These are phyloP conservation scores for Pyrgus malvae DNA, from an alignment of 2,888 invertebrate genomes.

Conservation along the genomic window DNA sequence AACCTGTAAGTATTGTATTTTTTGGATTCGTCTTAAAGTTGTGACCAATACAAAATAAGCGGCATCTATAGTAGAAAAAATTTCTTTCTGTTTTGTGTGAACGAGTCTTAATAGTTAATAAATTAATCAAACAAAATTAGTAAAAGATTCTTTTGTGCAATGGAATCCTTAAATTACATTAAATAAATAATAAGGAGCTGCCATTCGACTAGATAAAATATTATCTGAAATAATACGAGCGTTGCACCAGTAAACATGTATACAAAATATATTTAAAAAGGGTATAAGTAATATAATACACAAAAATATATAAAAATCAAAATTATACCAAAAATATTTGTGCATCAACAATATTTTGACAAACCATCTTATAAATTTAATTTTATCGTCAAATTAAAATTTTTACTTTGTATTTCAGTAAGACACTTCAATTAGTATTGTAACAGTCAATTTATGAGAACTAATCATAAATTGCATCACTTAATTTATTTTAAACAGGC, in stretches of 20 bases:
- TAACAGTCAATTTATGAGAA: too few relatives aligned
- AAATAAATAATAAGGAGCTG: slow-evolving; percentile 43
- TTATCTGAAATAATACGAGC: slow-evolving; percentile 38
- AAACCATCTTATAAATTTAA: too few relatives aligned
- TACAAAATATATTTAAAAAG: slow-evolving; percentile 5
- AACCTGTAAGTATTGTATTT: too few relatives aligned
- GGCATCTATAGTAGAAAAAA: too few relatives aligned
- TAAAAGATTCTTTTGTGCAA: not conserved
- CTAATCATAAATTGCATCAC: too few relatives aligned
- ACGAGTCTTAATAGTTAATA: not conserved
- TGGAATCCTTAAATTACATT: slow-evolving; percentile 12
- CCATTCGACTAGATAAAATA: slow-evolving; percentile 46
- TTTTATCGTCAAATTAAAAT: too few relatives aligned
- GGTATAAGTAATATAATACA: not conserved
- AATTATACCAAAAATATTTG: not conserved
- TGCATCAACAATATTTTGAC: not conserved
- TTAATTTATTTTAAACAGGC: too few relatives aligned
- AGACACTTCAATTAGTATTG: too few relatives aligned
- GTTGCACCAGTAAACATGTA: slow-evolving; percentile 19
- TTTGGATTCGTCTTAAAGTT: too few relatives aligned
- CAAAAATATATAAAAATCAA: not conserved
- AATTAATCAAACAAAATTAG: not conserved
- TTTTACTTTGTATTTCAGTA: too few relatives aligned
- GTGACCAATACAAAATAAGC: too few relatives aligned
- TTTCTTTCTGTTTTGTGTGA: too few relatives aligned